Percentiles rank a stretch among this genome's conserved stretches.
Evolutionary conservation across 2,113 vertebrate species (phyloP).

Genomic region (Puntigrus tetrazona): DNA sequence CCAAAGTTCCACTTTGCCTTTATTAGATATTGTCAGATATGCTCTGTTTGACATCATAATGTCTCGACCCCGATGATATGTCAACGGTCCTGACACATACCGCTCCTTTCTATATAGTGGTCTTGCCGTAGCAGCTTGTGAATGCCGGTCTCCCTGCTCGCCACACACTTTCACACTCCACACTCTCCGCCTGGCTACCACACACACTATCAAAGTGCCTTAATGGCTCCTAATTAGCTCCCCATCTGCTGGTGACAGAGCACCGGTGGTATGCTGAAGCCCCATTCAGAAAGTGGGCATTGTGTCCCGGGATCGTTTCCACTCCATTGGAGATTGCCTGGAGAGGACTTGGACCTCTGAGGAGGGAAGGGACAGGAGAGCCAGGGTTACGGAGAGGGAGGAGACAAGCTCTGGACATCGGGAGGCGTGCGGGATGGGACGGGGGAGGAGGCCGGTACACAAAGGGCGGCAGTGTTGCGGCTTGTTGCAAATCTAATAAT

Average conservation of each 20-base stretch:
- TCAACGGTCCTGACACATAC: neutral
- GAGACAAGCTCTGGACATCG: slow-evolving; percentile 27
- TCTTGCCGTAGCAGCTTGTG: slow-evolving; percentile 42
- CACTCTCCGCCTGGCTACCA: slow-evolving; percentile 77
- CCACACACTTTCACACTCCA: slow-evolving; percentile 46
- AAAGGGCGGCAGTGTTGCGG: slow-evolving; percentile 76
- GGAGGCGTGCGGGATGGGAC: slow-evolving; percentile 54
- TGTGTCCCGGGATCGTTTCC: slow-evolving; percentile 82
- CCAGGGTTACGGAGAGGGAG: slow-evolving; percentile 54
- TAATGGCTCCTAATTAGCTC: slow-evolving; percentile 87
- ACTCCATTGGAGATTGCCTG: slow-evolving; percentile 83
- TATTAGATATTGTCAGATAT: neutral
- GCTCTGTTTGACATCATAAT: neutral
- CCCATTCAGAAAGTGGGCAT: slow-evolving; percentile 80
- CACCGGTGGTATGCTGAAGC: slow-evolving; percentile 83
- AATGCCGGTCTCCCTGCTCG: slow-evolving; percentile 4
- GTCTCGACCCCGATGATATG: neutral
- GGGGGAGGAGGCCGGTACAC: slow-evolving; percentile 61
- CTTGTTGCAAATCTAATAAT: slow-evolving; percentile 79
- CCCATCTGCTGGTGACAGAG: slow-evolving; percentile 84
- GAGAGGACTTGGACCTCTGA: slow-evolving; percentile 75
- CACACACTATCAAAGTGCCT: slow-evolving; percentile 83
- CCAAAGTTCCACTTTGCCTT: neutral
- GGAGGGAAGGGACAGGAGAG: slow-evolving; percentile 45
- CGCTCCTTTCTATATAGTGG: neutral